Evolutionary conservation across 2,113 vertebrate species (phyloP), one percentile per base, ranked within the genome.

Genomic region (Hypocryptadius cinnamomeus): DNA sequence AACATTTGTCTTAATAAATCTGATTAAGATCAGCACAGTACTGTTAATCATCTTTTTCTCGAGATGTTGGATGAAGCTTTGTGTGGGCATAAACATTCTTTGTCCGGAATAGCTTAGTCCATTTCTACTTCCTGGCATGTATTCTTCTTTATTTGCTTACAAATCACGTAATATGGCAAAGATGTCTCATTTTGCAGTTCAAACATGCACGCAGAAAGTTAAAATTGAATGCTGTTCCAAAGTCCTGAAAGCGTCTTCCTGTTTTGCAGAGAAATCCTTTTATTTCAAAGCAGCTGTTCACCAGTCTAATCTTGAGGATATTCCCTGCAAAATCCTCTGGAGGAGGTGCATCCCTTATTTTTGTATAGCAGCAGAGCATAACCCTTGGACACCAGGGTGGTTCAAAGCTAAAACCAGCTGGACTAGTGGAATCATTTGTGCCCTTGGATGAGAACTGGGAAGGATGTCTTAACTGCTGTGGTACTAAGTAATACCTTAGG

Each of bases 1-100:
- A 53, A 28, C 80, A 42, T 94, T 87, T 91, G 73, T 84, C 83
- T 72, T 57, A 90, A 94, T 96, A 95, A 96, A 96, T 93, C 91
- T 90, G 63, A 64, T 87, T 78, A 57, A 81, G 91, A 89, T 91
- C 92, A 91, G 19, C 15, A 1, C 2, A 3, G 31, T 4, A 5
- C 73, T 76, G 57, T 94, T 95, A 96, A 95, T 96, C 78, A 86
- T 84, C 37, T 76, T 87, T 89, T 85, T 27, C 31, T 42, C 1
- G 6, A 90, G 72, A 40, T 50, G 39, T 35, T 47, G 59, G 70
- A 59, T 2, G 0, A 13, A 74, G 73, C 87, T 84, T 84, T 87
- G 30, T 66, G 51, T 65, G 21, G 35, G 42, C 65, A 66, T 89
- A 89, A 87, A 81, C 81, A 66, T 79, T 44, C 79, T 85, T 87